Percentiles rank a stretch among this genome's conserved stretches.
These are phyloP conservation scores for Lepus timidus DNA, from an alignment of 2,113 vertebrate species.

Conservation along the genomic window DNA sequence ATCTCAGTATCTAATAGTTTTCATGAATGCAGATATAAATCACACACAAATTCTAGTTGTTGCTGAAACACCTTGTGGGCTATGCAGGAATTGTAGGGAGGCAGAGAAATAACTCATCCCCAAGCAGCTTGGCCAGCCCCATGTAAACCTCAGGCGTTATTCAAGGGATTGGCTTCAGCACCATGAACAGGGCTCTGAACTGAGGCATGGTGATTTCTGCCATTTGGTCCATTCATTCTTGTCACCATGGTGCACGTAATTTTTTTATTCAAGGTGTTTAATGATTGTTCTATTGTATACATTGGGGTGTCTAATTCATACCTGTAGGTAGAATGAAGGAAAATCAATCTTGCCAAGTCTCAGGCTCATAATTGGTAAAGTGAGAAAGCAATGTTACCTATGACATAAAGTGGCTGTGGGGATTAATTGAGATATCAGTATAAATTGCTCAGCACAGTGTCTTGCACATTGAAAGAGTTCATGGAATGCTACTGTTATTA, in stretches of 20 bases:
- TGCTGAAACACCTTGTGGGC: neutral
- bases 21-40: too few relatives aligned
- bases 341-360: neutral
- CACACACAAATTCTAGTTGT: accelerated
- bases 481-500: neutral
- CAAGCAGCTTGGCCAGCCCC: neutral
- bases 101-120: neutral
- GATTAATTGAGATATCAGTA: neutral
- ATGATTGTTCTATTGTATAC: neutral
- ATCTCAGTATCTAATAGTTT: neutral
- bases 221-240: neutral
- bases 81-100: neutral
- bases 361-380: conserved; percentile 3
- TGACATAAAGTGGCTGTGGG: neutral
- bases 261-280: neutral
- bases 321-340: neutral
- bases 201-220: neutral
- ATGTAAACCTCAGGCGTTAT: neutral
- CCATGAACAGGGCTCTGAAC: neutral
- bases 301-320: neutral
- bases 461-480: neutral
- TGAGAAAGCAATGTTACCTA: neutral
- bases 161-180: neutral
- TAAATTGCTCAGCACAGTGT: neutral
- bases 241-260: neutral